Base-by-base conservation (phyloP, 2,888 invertebrate species). In the Hypolimnas misippus region DNA sequence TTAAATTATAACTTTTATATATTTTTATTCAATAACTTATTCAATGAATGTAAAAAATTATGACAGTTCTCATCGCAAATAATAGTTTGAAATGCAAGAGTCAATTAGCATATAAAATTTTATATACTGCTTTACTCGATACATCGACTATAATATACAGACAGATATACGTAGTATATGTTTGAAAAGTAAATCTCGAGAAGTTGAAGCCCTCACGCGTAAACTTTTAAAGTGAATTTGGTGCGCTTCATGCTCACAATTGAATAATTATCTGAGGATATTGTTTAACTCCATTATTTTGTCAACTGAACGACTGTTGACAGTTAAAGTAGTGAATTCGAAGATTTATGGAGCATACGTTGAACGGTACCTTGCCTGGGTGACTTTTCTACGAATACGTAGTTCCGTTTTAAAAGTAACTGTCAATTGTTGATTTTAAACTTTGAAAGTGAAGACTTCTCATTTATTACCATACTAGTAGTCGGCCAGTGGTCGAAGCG, bases 241-340 rank as follows among this genome's bases (percentile, higher is more conserved):
- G 21, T 54, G 40, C 58, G 40, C 49, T 78, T 78, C 76, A 76
- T 68, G 74, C 68, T 69, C 59, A 79, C 77, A 77, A 80, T 79
- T 76, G 76, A 67, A 76, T 78, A 78, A 78, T 83, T 84, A 76
- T 81, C 76, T 74, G 69, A 71, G 67, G 65, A 71, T 74, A 81
- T 84, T 86, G 85, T 87, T 76, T 82, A 71, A 71, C 71, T 74
- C 76, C 80, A 84, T 86, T 87, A 86, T 84, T 84, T 82, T 82
- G 82, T 82, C 81, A 85, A 82, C 82, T 78, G 70, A 71, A 70
- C 69, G 76, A 70, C 79, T 73, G 77, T 72, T 72, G 76, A 84
- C 86, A 77, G 83, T 81, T 81, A 81, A 74, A 80, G 78, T 83
- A 78, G 80, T 81, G 78, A 82, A 84, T 79, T 81, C 73, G 71